Evolutionary conservation across 2,888 invertebrate species (phyloP), one percentile per base, ranked within the genome.

Genomic region (Stictocephala bisonia): DNA sequence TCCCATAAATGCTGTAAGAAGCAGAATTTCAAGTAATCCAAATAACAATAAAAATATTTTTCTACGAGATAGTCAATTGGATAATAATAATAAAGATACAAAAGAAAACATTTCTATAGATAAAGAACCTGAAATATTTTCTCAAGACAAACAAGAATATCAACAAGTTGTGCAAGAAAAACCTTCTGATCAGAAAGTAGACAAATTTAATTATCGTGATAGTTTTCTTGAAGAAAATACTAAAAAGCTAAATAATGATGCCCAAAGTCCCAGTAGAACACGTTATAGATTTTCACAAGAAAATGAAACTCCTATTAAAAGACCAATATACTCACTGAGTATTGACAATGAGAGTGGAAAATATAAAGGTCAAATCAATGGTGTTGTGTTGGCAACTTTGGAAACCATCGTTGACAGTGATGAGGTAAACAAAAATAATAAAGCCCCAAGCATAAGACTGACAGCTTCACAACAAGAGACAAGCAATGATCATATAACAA

Each of bases 281-380:
- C 18, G 22, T 6, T 7, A n/a, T 11, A 60, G 60, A 27, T 60
- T 31, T 15, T n/a, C 20, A n/a, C 51, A 51, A 22, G 13, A 31
- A 35, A 44, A 40, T 3, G 64, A 64, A 64, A 3, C 41, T 9
- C 3, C 26, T n/a, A n/a, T 24, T 18, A 6, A 35, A 22, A 41
- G 44, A 20, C 40, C 64, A 64, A 9, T 41, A 3, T 64, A 64
- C 20, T 64, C 64, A n/a, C 44, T 64, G 44, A 41, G 18, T 27
- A 44, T 64, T 9, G 22, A 60, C 24, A 60, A 51, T 51, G 24
- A 56, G 27, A 15, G 24, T 2, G 64, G 15, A 26, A 64, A 26
- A 6, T 56, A 29, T 18, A 64, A 44, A 24, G 64, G 41, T 15
- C n/a, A 44, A 15, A 27, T 44, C 15, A 44, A 27, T 44, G 64